These are phyloP conservation scores for Pollicipes pollicipes DNA, from an alignment of 1,140 invertebrate species.

Conservation along the genomic window DNA sequence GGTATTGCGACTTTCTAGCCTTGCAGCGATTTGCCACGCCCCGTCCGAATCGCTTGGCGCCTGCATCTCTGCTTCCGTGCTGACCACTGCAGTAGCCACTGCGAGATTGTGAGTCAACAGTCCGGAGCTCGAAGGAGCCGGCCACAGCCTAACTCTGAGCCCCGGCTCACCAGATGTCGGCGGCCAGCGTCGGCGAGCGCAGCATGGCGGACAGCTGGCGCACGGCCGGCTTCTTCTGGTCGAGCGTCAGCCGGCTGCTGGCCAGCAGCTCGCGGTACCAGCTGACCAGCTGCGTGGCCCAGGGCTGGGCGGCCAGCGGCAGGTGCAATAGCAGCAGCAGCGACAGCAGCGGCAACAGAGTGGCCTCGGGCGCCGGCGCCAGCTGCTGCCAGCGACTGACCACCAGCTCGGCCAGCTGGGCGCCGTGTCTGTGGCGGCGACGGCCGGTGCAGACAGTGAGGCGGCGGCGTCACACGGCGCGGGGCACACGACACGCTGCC, in stretches of 20 bases:
- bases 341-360: conserved; percentile 11
- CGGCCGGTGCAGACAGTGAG: too few species aligned
- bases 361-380: conserved; percentile 10
- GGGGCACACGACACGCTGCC: too few species aligned
- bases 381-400: conserved; percentile 8
- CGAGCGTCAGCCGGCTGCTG: not conserved
- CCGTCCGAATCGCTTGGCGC: too few species aligned
- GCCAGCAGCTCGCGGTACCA: not conserved
- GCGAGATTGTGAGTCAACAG: too few species aligned
- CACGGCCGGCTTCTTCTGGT: conserved; percentile 1
- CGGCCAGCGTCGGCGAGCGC: not conserved
- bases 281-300: conserved; percentile 3
- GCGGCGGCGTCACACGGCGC: too few species aligned
- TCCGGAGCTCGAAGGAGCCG: too few species aligned
- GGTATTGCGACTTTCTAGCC: too few species aligned
- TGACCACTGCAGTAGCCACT: too few species aligned
- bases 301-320: conserved; percentile 3
- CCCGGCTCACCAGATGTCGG: conserved; percentile 6
- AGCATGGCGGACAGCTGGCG: not conserved
- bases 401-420: not conserved
- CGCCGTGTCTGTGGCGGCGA: conserved; percentile 2
- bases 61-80: too few species aligned
- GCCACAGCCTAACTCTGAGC: too few species aligned
- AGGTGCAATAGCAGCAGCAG: conserved; percentile 13
- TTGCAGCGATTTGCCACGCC: too few species aligned